phyloP scores from a whole-genome alignment of 2,797 vertebrate species.

The Rhinichthys osculus region DNA sequence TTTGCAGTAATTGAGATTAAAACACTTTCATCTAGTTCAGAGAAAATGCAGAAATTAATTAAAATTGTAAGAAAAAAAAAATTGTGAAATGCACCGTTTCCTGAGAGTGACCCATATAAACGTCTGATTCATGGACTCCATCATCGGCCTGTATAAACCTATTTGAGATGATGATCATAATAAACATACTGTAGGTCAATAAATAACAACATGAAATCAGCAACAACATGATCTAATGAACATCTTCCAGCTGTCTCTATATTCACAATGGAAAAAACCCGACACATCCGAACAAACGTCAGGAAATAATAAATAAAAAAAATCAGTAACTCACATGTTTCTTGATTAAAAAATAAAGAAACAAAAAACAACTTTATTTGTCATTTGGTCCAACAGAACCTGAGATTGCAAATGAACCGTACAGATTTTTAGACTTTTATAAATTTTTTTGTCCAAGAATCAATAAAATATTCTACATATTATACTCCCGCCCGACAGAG shows the following conservation, averaged over 20 bases:
- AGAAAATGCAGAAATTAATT: not conserved
- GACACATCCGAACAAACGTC: too few species aligned
- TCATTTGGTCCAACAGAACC: conserved; percentile 99
- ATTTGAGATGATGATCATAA: not conserved
- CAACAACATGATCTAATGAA: not conserved
- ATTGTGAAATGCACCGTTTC: not conserved
- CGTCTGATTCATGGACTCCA: not conserved
- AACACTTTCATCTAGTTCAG: not conserved
- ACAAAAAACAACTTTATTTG: conserved; percentile 85
- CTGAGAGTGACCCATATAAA: not conserved
- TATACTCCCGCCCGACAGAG: conserved; percentile 83
- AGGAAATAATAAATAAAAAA: too few species aligned
- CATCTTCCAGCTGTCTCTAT: not conserved
- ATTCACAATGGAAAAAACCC: too few species aligned
- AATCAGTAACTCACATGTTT: not conserved
- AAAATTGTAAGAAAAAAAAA: not conserved
- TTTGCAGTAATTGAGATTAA: not conserved
- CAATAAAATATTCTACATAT: conserved; percentile 92
- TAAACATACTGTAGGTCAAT: not conserved
- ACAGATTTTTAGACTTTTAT: conserved; percentile 82
- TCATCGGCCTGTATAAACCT: not conserved
- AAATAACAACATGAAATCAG: not conserved
- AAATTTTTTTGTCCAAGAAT: conserved; percentile 76
- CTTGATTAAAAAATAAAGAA: conserved; percentile 67
- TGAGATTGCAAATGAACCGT: conserved; percentile 95